Base-by-base conservation (phyloP, 2,888 invertebrate genomes). In the Acanthosoma haemorrhoidale region DNA sequence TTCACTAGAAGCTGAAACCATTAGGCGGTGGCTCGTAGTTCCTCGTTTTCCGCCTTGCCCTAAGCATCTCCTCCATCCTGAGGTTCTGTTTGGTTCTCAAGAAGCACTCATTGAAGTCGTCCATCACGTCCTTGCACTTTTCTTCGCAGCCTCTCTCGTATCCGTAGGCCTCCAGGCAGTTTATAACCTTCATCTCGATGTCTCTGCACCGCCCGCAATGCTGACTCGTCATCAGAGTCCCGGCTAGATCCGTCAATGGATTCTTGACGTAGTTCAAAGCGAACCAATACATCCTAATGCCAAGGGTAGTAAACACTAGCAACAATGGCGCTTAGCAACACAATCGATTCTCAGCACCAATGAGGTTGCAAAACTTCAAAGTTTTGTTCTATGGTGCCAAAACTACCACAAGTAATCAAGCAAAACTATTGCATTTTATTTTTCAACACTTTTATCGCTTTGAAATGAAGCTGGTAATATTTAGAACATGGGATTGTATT, bases 121-220 rank as follows among this genome's bases (percentile, higher is more conserved):
- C 31, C 13, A 58, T 58, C 16, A 58, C 4, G 32, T 58, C 58
- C 2, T 6, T 31, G 32, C 58, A 58, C 5, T 13, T 13, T 9
- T 32, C 32, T 2, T 25, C 2, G 13, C 8, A 9, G 3, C 58
- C 58, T 18, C 15, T 58, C 4, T 6, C 6, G 16, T 15, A 15
- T 3, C 58, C 58, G 74, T 92, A 91, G 3, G 91, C 92, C 77
- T 92, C 91, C 63, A 91, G 77, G 76, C 92, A 93, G 74, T 92
- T 89, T 81, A 90, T 85, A 77, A 86, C 85, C 31, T 84, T 83
- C 78, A 88, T 81, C 80, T 92, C 91, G 75, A 89, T 81, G 71
- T 84, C 82, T 36, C 85, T 86, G 77, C 92, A 92, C 21, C 80
- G 78, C 21, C 86, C 86, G 76, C 84, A 81, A 77, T 84, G 80